Evolutionary conservation across 2,797 vertebrate genomes (phyloP).

Genomic region (Fistularia tabacaria): DNA sequence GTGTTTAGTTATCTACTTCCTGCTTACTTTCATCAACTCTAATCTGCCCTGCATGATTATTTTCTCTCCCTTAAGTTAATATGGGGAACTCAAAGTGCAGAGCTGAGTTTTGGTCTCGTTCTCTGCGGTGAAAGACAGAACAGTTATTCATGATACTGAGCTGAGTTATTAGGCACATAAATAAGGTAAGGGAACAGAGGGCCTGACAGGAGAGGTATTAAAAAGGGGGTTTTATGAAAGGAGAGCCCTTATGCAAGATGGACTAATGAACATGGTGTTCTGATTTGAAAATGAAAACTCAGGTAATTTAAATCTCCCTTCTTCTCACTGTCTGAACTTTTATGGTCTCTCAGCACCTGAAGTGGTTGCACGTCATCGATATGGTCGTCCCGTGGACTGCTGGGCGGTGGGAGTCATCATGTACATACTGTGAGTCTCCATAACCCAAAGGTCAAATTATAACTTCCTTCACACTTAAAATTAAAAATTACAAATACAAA

Average conservation of each 20-base stretch:
- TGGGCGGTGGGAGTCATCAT: conserved; percentile 87
- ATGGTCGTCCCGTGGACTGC: conserved; percentile 86
- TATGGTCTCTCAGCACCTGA: conserved; percentile 75
- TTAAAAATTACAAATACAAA: too few relatives aligned
- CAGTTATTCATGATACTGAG: conserved; percentile 50
- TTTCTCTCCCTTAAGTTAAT: conserved; percentile 32
- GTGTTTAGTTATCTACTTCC: too few relatives aligned
- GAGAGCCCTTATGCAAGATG: conserved; percentile 10
- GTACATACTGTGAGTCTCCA: conserved; percentile 83
- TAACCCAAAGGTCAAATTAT: neutral
- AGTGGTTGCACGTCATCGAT: conserved; percentile 83
- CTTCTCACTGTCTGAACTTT: conserved; percentile 6
- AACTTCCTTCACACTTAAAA: neutral
- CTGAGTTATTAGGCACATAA: conserved; percentile 53
- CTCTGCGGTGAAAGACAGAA: conserved; percentile 34
- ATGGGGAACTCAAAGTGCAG: conserved; percentile 25
- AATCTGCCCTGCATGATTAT: conserved; percentile 21
- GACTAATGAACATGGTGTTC: conserved; percentile 26
- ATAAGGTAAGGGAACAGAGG: conserved; percentile 24
- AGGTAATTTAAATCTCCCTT: neutral
- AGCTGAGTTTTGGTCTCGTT: conserved; percentile 34
- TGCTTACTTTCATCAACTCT: conserved; percentile 37
- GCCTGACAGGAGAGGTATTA: conserved; percentile 17
- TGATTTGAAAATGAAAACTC: conserved; percentile 11
- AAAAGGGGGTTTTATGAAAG: conserved; percentile 4